phyloP scores from a whole-genome alignment of 2,113 vertebrate species.

The Cepphus grylle region DNA sequence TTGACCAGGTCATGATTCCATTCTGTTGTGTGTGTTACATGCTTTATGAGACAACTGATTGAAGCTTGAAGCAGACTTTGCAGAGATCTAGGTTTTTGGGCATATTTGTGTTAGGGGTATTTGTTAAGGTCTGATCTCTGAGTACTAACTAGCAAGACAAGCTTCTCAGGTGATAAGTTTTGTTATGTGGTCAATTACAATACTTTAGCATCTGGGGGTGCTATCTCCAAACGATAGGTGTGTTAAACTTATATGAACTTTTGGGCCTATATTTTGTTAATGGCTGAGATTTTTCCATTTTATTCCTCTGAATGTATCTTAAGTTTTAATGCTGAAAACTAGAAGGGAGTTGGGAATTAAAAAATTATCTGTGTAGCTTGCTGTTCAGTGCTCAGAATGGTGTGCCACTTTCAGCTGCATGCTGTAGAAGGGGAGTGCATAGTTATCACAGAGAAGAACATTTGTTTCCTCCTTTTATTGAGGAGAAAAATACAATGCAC shows the following conservation, averaged over 20 bases:
- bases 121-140: background rate
- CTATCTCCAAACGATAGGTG: background rate
- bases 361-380: background rate
- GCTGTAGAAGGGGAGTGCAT: background rate
- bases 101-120: rapidly evolving
- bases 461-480: background rate
- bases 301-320: background rate
- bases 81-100: background rate
- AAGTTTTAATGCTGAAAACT: background rate
- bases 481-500: background rate
- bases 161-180: background rate
- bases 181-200: background rate
- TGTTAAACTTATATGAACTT: background rate
- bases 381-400: background rate
- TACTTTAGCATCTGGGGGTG: background rate
- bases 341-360: background rate
- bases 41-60: background rate
- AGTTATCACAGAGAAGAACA: rapidly evolving
- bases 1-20: background rate
- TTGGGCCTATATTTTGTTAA: background rate
- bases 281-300: background rate
- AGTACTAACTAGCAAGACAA: background rate
- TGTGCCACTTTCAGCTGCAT: rapidly evolving
- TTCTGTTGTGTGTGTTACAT: rapidly evolving
- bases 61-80: background rate